Conservation (phyloP, 1,140 invertebrate genomes). For the Listronotus bonariensis region DNA sequence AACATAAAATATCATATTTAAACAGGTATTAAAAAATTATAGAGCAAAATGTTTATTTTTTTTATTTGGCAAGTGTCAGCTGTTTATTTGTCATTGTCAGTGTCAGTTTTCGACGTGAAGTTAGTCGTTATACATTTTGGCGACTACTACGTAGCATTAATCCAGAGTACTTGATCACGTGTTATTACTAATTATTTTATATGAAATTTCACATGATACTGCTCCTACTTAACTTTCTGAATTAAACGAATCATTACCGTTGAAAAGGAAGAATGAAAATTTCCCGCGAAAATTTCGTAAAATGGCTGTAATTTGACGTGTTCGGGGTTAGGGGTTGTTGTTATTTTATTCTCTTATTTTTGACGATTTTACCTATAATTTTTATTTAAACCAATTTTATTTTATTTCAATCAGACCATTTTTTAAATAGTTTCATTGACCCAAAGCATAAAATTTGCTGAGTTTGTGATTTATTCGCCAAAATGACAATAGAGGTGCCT, state of each 20-base stretch:
- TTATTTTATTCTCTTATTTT: background rate
- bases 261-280: background rate
- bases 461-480: background rate
- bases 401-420: background rate
- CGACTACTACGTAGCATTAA: too few species aligned
- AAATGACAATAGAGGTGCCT: constrained; percentile 23
- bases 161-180: too few species aligned
- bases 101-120: background rate
- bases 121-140: too few species aligned
- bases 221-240: too few species aligned
- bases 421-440: too few species aligned
- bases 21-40: background rate
- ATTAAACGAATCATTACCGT: background rate
- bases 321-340: background rate
- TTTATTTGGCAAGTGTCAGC: background rate
- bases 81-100: background rate
- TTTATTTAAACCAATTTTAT: background rate
- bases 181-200: too few species aligned
- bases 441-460: too few species aligned
- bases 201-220: too few species aligned
- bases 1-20: too few species aligned
- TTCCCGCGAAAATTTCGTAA: background rate
- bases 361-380: background rate
- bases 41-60: background rate
- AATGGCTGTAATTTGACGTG: background rate